Conservation (phyloP, 2,888 invertebrate genomes). For the Timema cristinae region DNA sequence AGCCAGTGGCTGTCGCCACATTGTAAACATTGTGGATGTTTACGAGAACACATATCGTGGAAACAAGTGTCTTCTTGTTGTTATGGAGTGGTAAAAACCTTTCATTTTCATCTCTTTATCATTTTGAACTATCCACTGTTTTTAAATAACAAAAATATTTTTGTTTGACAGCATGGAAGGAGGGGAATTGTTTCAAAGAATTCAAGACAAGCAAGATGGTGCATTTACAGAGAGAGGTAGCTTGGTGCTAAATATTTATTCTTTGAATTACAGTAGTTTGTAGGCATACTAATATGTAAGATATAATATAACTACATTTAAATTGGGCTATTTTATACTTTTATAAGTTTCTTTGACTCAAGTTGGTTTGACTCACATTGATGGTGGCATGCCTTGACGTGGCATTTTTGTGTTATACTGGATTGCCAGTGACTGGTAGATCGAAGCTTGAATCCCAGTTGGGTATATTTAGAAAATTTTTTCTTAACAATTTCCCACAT, state of each 20-base stretch:
- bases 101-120: not conserved
- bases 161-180: conserved; percentile 78
- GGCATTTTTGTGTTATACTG: too few relatives aligned
- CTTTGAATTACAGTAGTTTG: conserved; percentile 12
- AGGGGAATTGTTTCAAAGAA: conserved; percentile 94
- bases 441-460: too few relatives aligned
- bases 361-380: too few relatives aligned
- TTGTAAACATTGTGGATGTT: conserved; percentile 89
- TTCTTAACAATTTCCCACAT: too few relatives aligned
- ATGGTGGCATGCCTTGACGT: too few relatives aligned
- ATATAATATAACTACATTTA: not conserved
- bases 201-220: conserved; percentile 90
- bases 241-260: conserved; percentile 24
- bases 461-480: too few relatives aligned
- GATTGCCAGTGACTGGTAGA: too few relatives aligned
- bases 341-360: too few relatives aligned
- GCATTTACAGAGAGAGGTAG: conserved; percentile 92
- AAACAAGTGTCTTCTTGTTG: conserved; percentile 86
- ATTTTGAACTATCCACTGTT: not conserved
- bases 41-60: conserved; percentile 95
- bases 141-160: not conserved
- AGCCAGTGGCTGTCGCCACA: conserved; percentile 85
- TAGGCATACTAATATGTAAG: too few relatives aligned
- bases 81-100: conserved; percentile 90
- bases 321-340: not conserved